Conservation (phyloP, 2,113 vertebrate genomes). For the Megaceryle torquata region DNA sequence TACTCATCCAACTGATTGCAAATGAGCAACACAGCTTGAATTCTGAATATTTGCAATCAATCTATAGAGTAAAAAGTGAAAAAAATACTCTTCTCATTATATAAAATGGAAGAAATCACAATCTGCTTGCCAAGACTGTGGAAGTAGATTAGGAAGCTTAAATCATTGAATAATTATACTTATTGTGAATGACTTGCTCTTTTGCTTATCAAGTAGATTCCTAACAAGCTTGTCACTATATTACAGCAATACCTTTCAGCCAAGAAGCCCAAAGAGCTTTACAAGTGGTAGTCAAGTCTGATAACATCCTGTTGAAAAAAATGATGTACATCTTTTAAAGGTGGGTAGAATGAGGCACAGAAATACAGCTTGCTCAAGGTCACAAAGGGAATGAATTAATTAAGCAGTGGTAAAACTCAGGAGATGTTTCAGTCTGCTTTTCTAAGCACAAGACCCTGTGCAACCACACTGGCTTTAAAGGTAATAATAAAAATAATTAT, state of each 20-base stretch:
- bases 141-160: conserved; percentile 61
- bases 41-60: conserved; percentile 69
- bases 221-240: neutral
- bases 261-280: conserved; percentile 24
- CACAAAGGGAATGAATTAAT: neutral
- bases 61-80: conserved; percentile 45
- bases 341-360: conserved; percentile 40
- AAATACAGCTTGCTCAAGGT: conserved; percentile 31
- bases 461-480: neutral
- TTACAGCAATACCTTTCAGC: conserved; percentile 38
- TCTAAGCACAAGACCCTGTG: neutral
- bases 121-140: conserved; percentile 55
- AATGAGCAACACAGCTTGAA: conserved; percentile 66
- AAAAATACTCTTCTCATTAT: conserved; percentile 47
- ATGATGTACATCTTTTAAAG: conserved; percentile 1
- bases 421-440: neutral
- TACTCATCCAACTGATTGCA: conserved; percentile 64
- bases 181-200: conserved; percentile 60
- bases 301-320: conserved; percentile 36
- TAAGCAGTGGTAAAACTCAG: neutral
- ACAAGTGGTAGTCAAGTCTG: conserved; percentile 31
- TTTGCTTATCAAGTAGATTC: conserved; percentile 61
- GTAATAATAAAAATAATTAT: neutral
- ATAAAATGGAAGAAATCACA: conserved; percentile 58
- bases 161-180: conserved; percentile 66